These are phyloP conservation scores for Gymnoscopelus microlampas DNA, from an alignment of 2,797 vertebrate genomes.

Conservation along the genomic window DNA sequence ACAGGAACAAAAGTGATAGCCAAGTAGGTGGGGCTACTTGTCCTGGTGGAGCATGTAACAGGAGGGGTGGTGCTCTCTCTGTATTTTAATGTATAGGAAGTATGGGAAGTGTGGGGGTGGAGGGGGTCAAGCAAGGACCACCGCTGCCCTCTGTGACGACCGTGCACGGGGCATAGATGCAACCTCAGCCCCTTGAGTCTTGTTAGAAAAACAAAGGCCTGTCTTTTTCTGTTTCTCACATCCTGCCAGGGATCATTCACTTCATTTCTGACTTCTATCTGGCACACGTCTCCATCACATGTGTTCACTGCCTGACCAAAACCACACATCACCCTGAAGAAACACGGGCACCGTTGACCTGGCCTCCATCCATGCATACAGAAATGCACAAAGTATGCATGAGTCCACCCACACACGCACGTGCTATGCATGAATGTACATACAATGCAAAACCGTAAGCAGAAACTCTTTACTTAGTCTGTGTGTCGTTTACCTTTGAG, in stretches of 20 bases:
- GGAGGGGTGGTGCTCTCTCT: slow-evolving; percentile 61
- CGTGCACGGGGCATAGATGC: slow-evolving; percentile 11
- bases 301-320: slow-evolving; percentile 9
- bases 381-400: background rate
- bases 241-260: slow-evolving; percentile 27
- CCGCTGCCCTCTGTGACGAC: slow-evolving; percentile 23
- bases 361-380: background rate
- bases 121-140: slow-evolving; percentile 4
- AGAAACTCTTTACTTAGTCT: background rate
- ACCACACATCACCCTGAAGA: background rate
- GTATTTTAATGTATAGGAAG: slow-evolving; percentile 38
- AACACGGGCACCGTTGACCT: slow-evolving; percentile 14
- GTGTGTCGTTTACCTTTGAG: slow-evolving; percentile 17
- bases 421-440: slow-evolving; percentile 4
- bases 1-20: slow-evolving; percentile 71
- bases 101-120: slow-evolving; percentile 13
- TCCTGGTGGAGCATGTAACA: slow-evolving; percentile 58
- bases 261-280: slow-evolving; percentile 23
- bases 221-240: slow-evolving; percentile 15
- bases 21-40: slow-evolving; percentile 64
- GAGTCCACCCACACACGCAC: slow-evolving; percentile 4
- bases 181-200: slow-evolving; percentile 18
- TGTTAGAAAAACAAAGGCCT: slow-evolving; percentile 32
- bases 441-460: slow-evolving; percentile 10
- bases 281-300: slow-evolving; percentile 21